Base-by-base conservation (phyloP, 2,113 vertebrate genomes). In the Eidolon helvum region DNA sequence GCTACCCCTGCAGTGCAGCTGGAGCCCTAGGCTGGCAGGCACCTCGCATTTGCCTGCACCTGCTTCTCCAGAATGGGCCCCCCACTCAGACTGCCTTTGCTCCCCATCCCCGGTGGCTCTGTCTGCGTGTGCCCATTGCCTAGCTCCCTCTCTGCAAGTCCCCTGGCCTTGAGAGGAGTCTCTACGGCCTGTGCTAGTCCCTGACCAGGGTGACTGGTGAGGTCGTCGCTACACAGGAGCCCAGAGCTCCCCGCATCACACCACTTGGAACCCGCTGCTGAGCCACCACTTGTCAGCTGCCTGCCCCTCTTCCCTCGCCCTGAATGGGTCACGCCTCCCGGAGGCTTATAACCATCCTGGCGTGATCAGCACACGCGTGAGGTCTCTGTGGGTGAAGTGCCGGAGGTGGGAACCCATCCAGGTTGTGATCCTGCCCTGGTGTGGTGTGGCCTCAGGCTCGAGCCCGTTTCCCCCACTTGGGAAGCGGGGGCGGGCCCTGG, bases 371-470 rank as follows among this genome's bases (percentile, higher is more conserved):
- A 50, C 2, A 2, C 1, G 15, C 50, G 10, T 55, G 82, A 38
- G 45, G 30, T 11, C 11, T 50, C 22, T 0, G 1, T 21, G 3
- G 3, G 65, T 0, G 3, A 6, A 7, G 53, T 66, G 72, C 2
- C 0, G 21, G 11, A 72, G n/a, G 30, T 15, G 12, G 43, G 50
- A 43, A 21, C 43, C n/a, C 0, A 16, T 53, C 30, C 0, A 1
- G 15, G n/a, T 72, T 82, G 1, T 21, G 12, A 57, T 71, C 9
- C 10, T 74, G 21, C 5, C 21, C 16, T 35, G 78, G 43, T 0
- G 7, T 40, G 10, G 24, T 38, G 24, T 48, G 5, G 69, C 28
- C 38, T 18, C 16, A 28, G n/a, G 24, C 10, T 45, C 43, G 30
- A 75, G 14, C 53, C 33, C 66, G 3, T 61, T 26, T 48, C 18